Evolutionary conservation across 2,888 invertebrate species (phyloP), one percentile per base, ranked within the genome.

Genomic region (Synergus umbraculus): DNA sequence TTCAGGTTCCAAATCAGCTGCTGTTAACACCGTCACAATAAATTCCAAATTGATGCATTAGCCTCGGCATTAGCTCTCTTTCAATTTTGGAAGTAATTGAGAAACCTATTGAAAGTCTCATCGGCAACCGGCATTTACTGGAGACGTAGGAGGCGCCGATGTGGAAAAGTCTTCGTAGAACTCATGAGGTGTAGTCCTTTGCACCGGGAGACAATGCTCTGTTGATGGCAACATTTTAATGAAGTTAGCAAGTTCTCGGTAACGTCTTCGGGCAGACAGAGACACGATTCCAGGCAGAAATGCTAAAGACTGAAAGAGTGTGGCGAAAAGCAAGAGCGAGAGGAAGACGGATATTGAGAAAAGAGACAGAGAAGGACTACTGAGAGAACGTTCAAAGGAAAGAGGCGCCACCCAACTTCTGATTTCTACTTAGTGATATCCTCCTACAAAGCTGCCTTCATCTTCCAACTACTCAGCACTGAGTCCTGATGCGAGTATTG

Each of bases 391-490:
- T 76, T 77, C 76, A 76, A 85, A 85, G 85, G 83, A 83, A 81
- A 83, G 84, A 89, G 90, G 90, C 90, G 90, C 90, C 91, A 90
- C 87, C 88, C 88, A 89, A 86, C 86, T 85, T 88, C 90, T 90
- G 91, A 91, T 91, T 91, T 91, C 91, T 89, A 87, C 91, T 91
- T 89, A 91, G 88, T 87, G 91, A 91, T 91, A 90, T 88, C 89
- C 86, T 84, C 85, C 85, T 82, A 91, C 91, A 91, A 91, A 88
- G 90, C 90, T 86, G 89, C 90, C 89, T 90, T 91, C 90, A 91
- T 90, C 88, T 89, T 85, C 82, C 83, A 83, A 81, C 79, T 81
- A 80, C 78, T 82, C 84, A 78, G 76, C 46, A 54, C 67, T 65
- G 80, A 76, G 76, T 79, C 78, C 49, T 73, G 76, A n/a, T 65